These are phyloP conservation scores for Xenotilapia caudafasciata DNA, from an alignment of 2,113 vertebrate genomes.

Conservation along the genomic window DNA sequence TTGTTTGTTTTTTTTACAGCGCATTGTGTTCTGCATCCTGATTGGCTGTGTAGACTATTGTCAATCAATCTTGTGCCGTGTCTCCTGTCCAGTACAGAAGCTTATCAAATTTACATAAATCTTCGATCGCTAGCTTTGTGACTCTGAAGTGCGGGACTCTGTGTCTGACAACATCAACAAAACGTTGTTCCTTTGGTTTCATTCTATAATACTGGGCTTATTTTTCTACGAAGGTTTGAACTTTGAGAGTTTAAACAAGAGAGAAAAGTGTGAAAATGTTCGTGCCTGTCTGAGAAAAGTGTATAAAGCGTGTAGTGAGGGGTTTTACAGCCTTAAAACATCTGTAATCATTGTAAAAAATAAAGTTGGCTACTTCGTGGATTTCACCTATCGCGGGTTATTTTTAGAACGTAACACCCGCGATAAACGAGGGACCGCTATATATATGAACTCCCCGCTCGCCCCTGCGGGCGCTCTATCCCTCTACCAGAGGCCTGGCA, in stretches of 20 bases:
- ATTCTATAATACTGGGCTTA: background rate
- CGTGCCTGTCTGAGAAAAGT: background rate
- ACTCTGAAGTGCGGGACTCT: background rate
- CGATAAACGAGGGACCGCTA: background rate
- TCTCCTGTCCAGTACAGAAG: background rate
- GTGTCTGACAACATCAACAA: fast-evolving
- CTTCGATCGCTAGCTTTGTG: background rate
- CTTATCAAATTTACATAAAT: background rate
- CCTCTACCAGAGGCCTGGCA: background rate
- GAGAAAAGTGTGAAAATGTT: background rate
- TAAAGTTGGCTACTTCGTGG: background rate
- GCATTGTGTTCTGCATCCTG: background rate
- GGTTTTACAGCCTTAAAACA: background rate
- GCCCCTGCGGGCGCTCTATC: background rate
- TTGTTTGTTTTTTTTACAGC: fast-evolving
- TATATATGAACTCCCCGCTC: background rate
- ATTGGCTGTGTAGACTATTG: background rate
- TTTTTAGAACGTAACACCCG: background rate
- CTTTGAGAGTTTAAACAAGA: background rate
- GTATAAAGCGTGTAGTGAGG: fast-evolving
- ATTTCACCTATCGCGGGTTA: background rate
- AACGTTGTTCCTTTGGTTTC: background rate
- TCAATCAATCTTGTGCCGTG: fast-evolving
- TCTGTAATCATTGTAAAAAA: background rate
- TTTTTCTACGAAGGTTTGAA: background rate